phyloP scores from a whole-genome alignment of 37 sponge, comb jelly and placozoan genomes.

The Tethya wilhelma region DNA sequence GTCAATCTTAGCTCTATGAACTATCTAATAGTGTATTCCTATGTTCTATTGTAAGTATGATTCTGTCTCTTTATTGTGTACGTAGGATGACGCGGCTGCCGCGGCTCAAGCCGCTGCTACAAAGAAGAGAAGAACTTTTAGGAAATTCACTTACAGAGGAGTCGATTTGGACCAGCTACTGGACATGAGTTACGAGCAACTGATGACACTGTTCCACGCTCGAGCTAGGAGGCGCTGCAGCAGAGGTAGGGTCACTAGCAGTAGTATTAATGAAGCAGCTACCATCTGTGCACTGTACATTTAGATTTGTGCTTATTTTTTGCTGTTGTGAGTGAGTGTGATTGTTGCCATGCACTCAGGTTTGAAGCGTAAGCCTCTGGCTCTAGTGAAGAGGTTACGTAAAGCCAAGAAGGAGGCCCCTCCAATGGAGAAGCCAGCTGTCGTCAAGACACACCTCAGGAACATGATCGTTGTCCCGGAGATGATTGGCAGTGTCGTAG shows the following conservation, averaged over 20 bases:
- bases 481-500: conserved; percentile 98
- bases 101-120: conserved; percentile 24
- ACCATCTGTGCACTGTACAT: too few relatives aligned
- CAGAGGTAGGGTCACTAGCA: conserved; percentile 88
- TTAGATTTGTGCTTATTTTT: too few relatives aligned
- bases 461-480: conserved; percentile 99
- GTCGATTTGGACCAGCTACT: conserved; percentile 98
- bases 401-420: conserved; percentile 98
- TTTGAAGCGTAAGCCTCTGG: conserved; percentile 88
- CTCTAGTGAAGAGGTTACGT: conserved; percentile 87
- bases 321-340: background rate
- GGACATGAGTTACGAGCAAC: conserved; percentile 95
- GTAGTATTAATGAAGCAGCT: too few relatives aligned
- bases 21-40: background rate
- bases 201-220: conserved; percentile 83
- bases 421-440: conserved; percentile 97
- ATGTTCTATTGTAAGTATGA: background rate
- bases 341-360: conserved; percentile 25
- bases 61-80: background rate
- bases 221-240: conserved; percentile 94
- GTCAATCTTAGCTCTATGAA: background rate
- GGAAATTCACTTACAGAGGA: conserved; percentile 98
- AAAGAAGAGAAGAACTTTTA: conserved; percentile 96
- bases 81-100: background rate
- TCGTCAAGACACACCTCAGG: conserved; percentile 96